Evolutionary conservation across 2,113 vertebrate genomes (phyloP).

Genomic region (Ivindomyrus marchei): DNA sequence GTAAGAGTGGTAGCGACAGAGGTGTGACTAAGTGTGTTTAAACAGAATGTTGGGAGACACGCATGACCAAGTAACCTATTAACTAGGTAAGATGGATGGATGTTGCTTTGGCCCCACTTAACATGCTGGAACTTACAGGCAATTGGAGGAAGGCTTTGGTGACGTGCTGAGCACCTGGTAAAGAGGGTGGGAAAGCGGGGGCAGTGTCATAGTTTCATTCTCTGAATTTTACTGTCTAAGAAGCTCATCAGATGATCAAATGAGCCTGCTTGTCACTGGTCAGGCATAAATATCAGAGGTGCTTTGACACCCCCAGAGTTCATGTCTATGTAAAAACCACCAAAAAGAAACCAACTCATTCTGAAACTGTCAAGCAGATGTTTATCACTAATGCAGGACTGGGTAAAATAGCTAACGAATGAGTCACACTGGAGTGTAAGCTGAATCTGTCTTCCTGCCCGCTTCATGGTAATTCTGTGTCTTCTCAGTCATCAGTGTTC

Average conservation of each 20-base stretch:
- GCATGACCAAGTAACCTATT: conserved; percentile 9
- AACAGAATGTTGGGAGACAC: neutral
- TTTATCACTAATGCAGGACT: neutral
- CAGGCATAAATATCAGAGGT: neutral
- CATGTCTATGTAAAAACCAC: neutral
- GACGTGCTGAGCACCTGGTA: neutral
- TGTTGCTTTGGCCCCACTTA: neutral
- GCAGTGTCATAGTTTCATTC: neutral
- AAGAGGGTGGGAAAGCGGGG: neutral
- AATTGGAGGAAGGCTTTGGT: neutral
- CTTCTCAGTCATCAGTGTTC: neutral
- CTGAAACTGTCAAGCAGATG: neutral
- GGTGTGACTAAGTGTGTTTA: conserved; percentile 29
- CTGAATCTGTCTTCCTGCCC: neutral
- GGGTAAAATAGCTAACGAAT: neutral
- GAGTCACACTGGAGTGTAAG: neutral
- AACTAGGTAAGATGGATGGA: conserved; percentile 1
- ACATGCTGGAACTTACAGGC: neutral
- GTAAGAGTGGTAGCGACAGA: conserved; percentile 43
- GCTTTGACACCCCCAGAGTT: neutral
- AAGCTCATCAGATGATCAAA: neutral
- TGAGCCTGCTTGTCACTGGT: neutral
- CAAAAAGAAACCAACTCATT: neutral
- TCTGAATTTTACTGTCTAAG: neutral
- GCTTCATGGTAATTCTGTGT: neutral